Evolutionary conservation across 2,797 vertebrate genomes (phyloP).

Genomic region (Anas acuta): DNA sequence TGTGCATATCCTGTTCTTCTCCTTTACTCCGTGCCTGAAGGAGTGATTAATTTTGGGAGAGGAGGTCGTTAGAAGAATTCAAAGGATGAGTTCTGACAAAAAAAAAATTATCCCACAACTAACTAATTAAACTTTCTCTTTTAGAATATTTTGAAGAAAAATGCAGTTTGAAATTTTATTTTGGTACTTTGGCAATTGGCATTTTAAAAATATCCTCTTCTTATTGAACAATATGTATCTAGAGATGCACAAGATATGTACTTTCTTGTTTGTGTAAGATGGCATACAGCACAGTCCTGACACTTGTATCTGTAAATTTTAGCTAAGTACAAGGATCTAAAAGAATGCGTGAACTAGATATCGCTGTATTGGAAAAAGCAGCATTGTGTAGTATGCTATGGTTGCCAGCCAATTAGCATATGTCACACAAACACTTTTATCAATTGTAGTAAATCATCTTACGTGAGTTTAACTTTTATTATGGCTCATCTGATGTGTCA

Average conservation of each 20-base stretch:
- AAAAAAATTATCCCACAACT: neutral
- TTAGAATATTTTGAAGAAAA: neutral
- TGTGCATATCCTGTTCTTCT: neutral
- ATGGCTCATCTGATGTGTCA: neutral
- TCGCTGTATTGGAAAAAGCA: neutral
- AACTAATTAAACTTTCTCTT: neutral
- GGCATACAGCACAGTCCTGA: neutral
- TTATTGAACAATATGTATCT: neutral
- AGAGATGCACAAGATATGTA: neutral
- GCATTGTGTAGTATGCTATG: neutral
- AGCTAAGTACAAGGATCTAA: neutral
- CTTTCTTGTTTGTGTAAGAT: neutral
- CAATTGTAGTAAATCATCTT: neutral
- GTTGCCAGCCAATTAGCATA: neutral
- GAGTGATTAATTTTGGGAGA: neutral
- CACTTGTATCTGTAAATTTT: neutral
- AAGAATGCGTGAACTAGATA: neutral
- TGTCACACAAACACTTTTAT: constrained; percentile 4
- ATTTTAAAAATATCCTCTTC: neutral
- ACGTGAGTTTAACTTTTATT: neutral
- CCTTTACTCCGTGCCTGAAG: neutral
- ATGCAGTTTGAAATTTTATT: neutral
- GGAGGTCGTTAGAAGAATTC: neutral
- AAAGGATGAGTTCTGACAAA: neutral
- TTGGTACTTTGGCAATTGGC: neutral